A percentile compares a stretch with the other conserved stretches of the same genome.
phyloP scores from a whole-genome alignment of 2,888 invertebrate genomes.

The Yponomeuta evonymella region DNA sequence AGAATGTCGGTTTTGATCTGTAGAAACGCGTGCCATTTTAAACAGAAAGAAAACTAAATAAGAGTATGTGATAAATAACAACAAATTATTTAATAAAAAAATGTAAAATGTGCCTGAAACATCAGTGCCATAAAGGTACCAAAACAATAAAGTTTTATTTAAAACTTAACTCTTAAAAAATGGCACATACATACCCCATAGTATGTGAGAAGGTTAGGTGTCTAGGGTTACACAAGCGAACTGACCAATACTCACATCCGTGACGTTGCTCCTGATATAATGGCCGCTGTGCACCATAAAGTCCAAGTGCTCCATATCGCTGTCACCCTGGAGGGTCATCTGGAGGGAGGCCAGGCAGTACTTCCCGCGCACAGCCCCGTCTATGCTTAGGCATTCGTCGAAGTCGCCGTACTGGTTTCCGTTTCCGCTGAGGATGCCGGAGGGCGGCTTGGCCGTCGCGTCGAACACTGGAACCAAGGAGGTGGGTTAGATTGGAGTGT shows the following conservation, averaged over 20 bases:
- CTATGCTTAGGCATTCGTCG: conserved; percentile 78
- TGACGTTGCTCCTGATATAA: conserved; percentile 68
- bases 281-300: conserved; percentile 70
- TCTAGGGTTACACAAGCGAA: background rate
- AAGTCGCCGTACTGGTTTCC: conserved; percentile 83
- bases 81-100: too few species aligned
- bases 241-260: conserved; percentile 64
- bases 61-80: too few species aligned
- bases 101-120: too few species aligned
- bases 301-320: conserved; percentile 49
- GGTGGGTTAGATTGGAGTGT: background rate
- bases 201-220: too few species aligned
- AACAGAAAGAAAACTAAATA: too few species aligned
- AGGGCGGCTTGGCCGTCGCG: conserved; percentile 81
- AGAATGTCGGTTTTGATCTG: too few species aligned
- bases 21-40: too few species aligned
- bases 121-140: too few species aligned
- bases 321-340: conserved; percentile 44
- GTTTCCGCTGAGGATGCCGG: conserved; percentile 81
- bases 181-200: too few species aligned
- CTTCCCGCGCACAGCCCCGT: conserved; percentile 74
- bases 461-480: conserved; percentile 78
- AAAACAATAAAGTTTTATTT: too few species aligned
- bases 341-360: conserved; percentile 80
- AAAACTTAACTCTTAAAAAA: too few species aligned